Evolutionary conservation across 2,888 invertebrate genomes (phyloP).

Genomic region (Eulithis prunata): DNA sequence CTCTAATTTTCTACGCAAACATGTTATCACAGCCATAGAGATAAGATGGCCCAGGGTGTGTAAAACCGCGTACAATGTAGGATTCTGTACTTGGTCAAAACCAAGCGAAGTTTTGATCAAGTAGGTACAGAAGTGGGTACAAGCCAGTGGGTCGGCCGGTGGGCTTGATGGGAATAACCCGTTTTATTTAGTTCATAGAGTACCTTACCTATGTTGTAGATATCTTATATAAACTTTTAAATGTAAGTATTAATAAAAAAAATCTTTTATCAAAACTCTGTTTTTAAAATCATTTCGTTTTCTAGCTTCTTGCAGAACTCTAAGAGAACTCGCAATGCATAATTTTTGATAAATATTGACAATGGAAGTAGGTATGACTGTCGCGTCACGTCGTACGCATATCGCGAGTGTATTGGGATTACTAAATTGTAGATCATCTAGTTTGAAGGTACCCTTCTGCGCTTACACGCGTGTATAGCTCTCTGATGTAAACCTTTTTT

Average conservation of each 20-base stretch:
- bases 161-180: too few relatives aligned
- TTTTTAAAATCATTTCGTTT: too few relatives aligned
- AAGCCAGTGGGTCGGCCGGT: too few relatives aligned
- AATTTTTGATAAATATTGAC: conserved; percentile 4
- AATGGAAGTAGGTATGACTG: neutral
- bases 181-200: too few relatives aligned
- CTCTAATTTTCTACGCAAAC: conserved; percentile 10
- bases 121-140: too few relatives aligned
- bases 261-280: neutral
- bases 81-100: neutral
- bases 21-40: neutral
- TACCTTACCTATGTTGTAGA: too few relatives aligned
- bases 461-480: conserved; percentile 17
- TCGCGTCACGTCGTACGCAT: neutral
- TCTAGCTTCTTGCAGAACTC: neutral
- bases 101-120: too few relatives aligned
- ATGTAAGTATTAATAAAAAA: too few relatives aligned
- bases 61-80: neutral
- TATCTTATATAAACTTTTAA: too few relatives aligned
- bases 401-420: neutral
- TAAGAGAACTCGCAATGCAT: neutral
- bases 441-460: conserved; percentile 17
- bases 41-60: neutral
- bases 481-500: neutral
- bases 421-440: conserved; percentile 15